Percentiles rank a stretch among this genome's conserved stretches.
These are phyloP conservation scores for Psittacula cyanocephala DNA, from an alignment of 2,113 vertebrate genomes.

Conservation along the genomic window DNA sequence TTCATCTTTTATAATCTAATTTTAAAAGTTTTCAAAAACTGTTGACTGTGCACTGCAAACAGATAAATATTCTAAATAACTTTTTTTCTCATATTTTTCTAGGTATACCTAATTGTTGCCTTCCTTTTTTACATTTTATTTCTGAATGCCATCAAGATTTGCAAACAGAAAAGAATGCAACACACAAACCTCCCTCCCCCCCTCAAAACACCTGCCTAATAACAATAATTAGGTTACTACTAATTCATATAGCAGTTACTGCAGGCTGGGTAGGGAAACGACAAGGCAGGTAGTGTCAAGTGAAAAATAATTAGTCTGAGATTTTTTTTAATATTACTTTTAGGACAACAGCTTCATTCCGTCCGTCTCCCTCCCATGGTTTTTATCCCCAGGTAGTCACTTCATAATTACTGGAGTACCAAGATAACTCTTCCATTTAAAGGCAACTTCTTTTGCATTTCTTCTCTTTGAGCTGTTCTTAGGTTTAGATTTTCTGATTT, in stretches of 20 bases:
- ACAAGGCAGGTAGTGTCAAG: neutral
- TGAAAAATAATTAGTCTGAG: conserved; percentile 12
- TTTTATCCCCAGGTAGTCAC: neutral
- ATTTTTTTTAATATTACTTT: neutral
- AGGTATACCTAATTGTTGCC: conserved; percentile 30
- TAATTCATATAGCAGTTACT: conserved; percentile 35
- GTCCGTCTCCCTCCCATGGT: neutral
- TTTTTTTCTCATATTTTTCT: conserved; percentile 29
- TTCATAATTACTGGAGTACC: neutral
- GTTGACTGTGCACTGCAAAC: conserved; percentile 62
- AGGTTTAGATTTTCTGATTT: neutral
- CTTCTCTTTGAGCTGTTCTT: neutral
- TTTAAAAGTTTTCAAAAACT: conserved; percentile 61
- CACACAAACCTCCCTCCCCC: neutral
- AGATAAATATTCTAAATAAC: conserved; percentile 67
- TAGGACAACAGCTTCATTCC: neutral
- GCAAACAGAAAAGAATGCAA: neutral
- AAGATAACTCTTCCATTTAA: neutral
- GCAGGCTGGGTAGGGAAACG: neutral
- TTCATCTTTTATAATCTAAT: conserved; percentile 72
- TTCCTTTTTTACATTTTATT: conserved; percentile 52
- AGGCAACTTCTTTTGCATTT: neutral
- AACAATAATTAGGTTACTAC: conserved; percentile 56
- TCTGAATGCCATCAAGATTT: conserved; percentile 34
- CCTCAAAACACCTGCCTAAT: conserved; percentile 41